Conservation (phyloP, 2,113 vertebrate genomes). For the Polypterus senegalus region DNA sequence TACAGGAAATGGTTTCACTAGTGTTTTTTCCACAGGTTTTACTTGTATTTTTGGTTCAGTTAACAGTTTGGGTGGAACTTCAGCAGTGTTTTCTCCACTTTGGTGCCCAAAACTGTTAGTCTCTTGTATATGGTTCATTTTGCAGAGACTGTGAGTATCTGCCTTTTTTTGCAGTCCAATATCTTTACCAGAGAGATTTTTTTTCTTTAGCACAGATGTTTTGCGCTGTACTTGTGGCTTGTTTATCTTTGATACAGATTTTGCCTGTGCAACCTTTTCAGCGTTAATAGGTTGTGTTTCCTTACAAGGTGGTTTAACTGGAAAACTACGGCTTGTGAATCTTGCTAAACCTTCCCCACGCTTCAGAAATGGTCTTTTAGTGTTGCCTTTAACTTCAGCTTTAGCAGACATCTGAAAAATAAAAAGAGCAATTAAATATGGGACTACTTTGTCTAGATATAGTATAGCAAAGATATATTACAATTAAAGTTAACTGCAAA, state of each 20-base stretch:
- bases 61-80: slow-evolving; percentile 20
- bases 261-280: slow-evolving; percentile 24
- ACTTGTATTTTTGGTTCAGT: slow-evolving; percentile 21
- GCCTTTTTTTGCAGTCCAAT: slow-evolving; percentile 22
- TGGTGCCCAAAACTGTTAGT: slow-evolving; percentile 35
- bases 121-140: slow-evolving; percentile 22
- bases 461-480: no score
- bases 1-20: neutral
- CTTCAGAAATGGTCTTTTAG: slow-evolving; percentile 73
- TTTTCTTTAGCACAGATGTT: slow-evolving; percentile 51
- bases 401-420: slow-evolving; percentile 4
- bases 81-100: slow-evolving; percentile 39
- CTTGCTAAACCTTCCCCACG: slow-evolving; percentile 76
- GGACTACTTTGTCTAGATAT: no score
- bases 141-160: slow-evolving; percentile 14
- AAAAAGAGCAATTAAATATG: no score
- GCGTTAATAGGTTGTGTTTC: slow-evolving; percentile 18
- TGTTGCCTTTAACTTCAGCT: slow-evolving; percentile 25
- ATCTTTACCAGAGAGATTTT: slow-evolving; percentile 31
- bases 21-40: neutral
- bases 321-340: slow-evolving; percentile 50
- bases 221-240: slow-evolving; percentile 58
- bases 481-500: no score
- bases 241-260: slow-evolving; percentile 27
- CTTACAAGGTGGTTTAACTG: slow-evolving; percentile 6